These are phyloP conservation scores for Aselliscus stoliczkanus DNA, from an alignment of 2,797 vertebrate species.

Conservation along the genomic window DNA sequence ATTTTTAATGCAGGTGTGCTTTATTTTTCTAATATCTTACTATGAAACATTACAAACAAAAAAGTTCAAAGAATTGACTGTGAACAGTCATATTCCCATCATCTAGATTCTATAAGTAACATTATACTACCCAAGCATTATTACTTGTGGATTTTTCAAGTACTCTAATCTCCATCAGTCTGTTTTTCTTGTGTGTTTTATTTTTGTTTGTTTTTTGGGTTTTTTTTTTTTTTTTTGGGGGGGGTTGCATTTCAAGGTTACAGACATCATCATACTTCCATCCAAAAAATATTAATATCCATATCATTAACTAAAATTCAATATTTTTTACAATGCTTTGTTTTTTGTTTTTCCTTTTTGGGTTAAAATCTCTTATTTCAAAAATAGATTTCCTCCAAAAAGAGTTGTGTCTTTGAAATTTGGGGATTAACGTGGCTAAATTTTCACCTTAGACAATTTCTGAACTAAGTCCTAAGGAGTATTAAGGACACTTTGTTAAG, in stretches of 20 bases:
- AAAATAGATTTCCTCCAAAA: background rate
- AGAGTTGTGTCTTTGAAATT: background rate
- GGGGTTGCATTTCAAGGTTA: background rate
- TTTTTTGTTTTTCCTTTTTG: background rate
- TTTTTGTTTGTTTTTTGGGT: background rate
- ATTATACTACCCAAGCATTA: background rate
- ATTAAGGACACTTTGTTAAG: background rate
- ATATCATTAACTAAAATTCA: background rate
- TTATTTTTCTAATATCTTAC: background rate
- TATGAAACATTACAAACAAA: background rate
- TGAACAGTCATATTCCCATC: background rate
- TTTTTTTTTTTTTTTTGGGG: background rate
- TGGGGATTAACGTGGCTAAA: background rate
- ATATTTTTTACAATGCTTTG: background rate
- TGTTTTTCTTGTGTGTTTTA: too few species aligned
- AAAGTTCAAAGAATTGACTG: background rate
- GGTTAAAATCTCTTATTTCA: background rate
- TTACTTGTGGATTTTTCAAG: background rate
- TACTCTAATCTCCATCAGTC: background rate
- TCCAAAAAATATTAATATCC: background rate
- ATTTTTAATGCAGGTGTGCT: background rate
- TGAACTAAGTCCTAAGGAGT: background rate
- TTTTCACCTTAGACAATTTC: background rate
- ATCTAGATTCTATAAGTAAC: background rate
- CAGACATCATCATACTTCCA: background rate